Evolutionary conservation across 2,113 vertebrate species (phyloP).

Genomic region (Cichladusa arquata): DNA sequence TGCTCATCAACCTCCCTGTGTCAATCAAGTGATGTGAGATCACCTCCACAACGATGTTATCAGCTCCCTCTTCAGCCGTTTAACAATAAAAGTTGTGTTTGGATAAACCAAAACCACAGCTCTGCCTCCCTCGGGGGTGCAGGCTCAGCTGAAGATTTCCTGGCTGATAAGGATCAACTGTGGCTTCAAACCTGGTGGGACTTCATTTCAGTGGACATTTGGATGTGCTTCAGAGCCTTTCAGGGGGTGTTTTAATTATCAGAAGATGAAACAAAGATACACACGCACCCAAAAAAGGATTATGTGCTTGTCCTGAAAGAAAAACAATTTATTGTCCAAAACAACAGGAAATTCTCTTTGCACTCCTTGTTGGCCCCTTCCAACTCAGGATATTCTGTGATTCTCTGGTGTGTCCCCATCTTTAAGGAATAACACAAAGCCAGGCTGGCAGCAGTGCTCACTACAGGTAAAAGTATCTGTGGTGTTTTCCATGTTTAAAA

Average conservation of each 20-base stretch:
- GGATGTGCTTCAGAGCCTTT: neutral
- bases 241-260: neutral
- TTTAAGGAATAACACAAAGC: neutral
- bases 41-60: neutral
- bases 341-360: neutral
- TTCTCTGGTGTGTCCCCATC: neutral
- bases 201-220: neutral
- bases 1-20: neutral
- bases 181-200: neutral
- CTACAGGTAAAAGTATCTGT: neutral
- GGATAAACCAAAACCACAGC: neutral
- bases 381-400: neutral
- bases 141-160: neutral
- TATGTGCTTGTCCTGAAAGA: neutral
- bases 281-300: neutral
- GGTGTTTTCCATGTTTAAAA: neutral
- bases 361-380: neutral
- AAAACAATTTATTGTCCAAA: neutral
- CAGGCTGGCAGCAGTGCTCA: neutral
- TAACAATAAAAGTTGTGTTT: neutral
- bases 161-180: accelerated
- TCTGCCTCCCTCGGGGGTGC: neutral
- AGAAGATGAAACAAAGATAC: neutral
- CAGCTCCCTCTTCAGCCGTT: neutral
- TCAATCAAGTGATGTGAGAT: accelerated